Percentiles rank a stretch among this genome's conserved stretches.
phyloP scores from a whole-genome alignment of 35 echinoderm and acorn worm genomes.

The Nesometra sesokonis region DNA sequence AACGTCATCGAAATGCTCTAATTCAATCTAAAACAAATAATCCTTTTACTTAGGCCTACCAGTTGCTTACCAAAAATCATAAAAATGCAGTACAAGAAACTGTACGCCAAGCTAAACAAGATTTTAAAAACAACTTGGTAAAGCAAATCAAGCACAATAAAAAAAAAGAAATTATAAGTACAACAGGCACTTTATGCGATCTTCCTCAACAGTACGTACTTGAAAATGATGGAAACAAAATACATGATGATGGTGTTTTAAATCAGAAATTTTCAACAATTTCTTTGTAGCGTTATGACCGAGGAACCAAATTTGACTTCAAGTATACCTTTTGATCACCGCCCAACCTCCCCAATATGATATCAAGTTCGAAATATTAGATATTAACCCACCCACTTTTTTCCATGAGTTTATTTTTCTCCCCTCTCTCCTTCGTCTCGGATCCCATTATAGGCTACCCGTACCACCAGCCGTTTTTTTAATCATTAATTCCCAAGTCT shows the following conservation, averaged over 20 bases:
- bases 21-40: no score
- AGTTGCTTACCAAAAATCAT: no score
- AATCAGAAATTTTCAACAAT: conserved; percentile 22
- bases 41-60: conserved; percentile 6
- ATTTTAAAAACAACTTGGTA: conserved; percentile 1
- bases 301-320: background rate
- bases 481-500: no score
- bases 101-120: background rate
- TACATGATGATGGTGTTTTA: background rate
- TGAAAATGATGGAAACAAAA: background rate
- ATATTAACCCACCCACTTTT: no score
- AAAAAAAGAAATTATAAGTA: conserved; percentile 38
- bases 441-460: no score
- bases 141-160: conserved; percentile 25
- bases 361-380: background rate
- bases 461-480: no score
- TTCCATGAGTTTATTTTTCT: no score
- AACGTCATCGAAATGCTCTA: background rate
- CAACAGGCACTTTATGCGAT: conserved; percentile 8
- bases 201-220: conserved; percentile 18
- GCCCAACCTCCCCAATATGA: background rate
- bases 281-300: conserved; percentile 17
- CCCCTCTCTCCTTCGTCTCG: no score
- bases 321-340: background rate
- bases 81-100: background rate